phyloP scores from a whole-genome alignment of 2,888 invertebrate genomes.

The Leuctra nigra region DNA sequence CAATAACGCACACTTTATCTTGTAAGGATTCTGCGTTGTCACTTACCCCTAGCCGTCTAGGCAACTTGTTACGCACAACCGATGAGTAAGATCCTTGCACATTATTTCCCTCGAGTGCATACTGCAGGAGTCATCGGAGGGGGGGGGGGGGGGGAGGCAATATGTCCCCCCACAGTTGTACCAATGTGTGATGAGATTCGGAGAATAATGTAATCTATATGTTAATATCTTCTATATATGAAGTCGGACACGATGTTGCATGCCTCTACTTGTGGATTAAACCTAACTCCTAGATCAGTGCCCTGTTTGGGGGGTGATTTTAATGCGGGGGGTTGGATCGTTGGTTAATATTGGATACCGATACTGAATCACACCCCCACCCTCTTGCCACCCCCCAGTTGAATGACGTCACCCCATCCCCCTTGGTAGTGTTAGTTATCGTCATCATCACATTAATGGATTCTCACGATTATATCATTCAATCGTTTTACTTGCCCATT shows the following conservation, averaged over 20 bases:
- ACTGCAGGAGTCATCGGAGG: neutral
- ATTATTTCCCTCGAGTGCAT: slow-evolving; percentile 9
- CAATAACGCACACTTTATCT: slow-evolving; percentile 1
- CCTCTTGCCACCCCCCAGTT: too few relatives aligned
- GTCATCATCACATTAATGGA: slow-evolving; percentile 7
- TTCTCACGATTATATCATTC: slow-evolving; percentile 6
- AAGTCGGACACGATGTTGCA: neutral
- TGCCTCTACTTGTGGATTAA: slow-evolving; percentile 1
- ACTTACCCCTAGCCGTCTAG: slow-evolving; percentile 5
- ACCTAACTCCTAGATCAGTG: neutral
- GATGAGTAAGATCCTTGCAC: slow-evolving; percentile 3
- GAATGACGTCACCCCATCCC: slow-evolving; percentile 17
- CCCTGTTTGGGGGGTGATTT: slow-evolving; percentile 5
- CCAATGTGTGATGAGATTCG: slow-evolving; percentile 9
- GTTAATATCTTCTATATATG: slow-evolving; percentile 21
- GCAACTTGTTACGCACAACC: slow-evolving; percentile 7
- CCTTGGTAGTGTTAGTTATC: neutral
- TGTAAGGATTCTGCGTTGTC: neutral
- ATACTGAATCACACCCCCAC: slow-evolving; percentile 28
- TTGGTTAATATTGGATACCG: slow-evolving; percentile 28
- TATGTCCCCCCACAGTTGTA: neutral
- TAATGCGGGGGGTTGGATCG: slow-evolving; percentile 9
- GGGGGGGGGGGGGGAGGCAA: slow-evolving; percentile 2
- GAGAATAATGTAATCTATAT: slow-evolving; percentile 26
- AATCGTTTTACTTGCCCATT: slow-evolving; percentile 2